phyloP scores from a whole-genome alignment of 2,888 invertebrate genomes.

The Meloe dianella region DNA sequence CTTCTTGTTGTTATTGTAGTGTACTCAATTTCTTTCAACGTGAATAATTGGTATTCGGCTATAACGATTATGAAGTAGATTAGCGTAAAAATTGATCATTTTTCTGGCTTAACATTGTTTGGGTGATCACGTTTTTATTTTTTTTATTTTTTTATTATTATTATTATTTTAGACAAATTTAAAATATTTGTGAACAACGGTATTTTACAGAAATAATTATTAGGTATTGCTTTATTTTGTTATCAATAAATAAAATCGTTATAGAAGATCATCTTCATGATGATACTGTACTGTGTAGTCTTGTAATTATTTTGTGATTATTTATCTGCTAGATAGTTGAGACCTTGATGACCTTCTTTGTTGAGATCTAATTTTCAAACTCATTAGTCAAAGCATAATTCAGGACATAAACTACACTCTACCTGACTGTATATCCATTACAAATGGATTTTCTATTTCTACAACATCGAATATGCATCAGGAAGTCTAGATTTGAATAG shows the following conservation, averaged over 20 bases:
- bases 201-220: slow-evolving; percentile 15
- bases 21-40: background rate
- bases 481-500: background rate
- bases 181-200: slow-evolving; percentile 2
- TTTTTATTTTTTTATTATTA: background rate
- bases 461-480: background rate
- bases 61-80: background rate
- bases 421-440: background rate
- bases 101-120: slow-evolving; percentile 1
- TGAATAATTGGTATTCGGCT: slow-evolving; percentile 5
- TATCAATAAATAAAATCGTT: slow-evolving; percentile 11
- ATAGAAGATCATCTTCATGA: background rate
- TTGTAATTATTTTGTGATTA: background rate
- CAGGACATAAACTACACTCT: background rate
- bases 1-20: background rate
- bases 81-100: slow-evolving; percentile 9
- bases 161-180: no score
- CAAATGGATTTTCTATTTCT: background rate
- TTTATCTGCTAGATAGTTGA: background rate
- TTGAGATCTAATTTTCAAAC: background rate
- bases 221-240: slow-evolving; percentile 12
- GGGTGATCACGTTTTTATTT: background rate
- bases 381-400: background rate
- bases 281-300: background rate
- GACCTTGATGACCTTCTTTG: background rate